A percentile compares a stretch with the other conserved stretches of the same genome.
Conservation (phyloP, 2,888 invertebrate species). For the Ormia ochracea region DNA sequence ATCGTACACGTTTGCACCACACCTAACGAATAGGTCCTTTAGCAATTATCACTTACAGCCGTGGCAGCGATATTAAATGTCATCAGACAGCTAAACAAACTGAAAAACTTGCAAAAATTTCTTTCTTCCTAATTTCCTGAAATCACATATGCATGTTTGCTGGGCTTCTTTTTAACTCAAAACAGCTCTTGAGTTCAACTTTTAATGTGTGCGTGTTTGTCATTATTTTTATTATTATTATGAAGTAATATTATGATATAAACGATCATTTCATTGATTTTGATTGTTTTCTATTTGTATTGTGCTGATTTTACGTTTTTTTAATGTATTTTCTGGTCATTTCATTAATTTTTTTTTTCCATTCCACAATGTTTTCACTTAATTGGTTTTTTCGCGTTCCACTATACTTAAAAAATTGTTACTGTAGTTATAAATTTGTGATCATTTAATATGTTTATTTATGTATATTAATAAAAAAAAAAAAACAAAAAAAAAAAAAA, state of each 20-base stretch:
- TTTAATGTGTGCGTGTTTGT: conserved; percentile 16
- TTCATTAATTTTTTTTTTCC: conserved; percentile 23
- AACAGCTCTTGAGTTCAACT: not conserved
- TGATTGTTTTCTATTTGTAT: conserved; percentile 59
- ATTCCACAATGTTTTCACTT: conserved; percentile 34
- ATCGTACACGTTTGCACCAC: too few relatives aligned
- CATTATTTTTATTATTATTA: conserved; percentile 41
- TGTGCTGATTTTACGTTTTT: conserved; percentile 49
- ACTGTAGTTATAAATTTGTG: conserved; percentile 42
- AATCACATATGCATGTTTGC: too few relatives aligned
- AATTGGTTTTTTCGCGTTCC: conserved; percentile 30
- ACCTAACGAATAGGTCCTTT: too few relatives aligned
- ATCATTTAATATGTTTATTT: conserved; percentile 61
- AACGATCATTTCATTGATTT: conserved; percentile 60
- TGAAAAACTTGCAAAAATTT: too few relatives aligned
- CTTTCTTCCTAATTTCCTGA: too few relatives aligned
- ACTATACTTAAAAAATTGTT: conserved; percentile 17
- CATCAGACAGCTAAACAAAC: too few relatives aligned
- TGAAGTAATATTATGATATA: conserved; percentile 43
- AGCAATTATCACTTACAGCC: too few relatives aligned
- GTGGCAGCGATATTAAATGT: too few relatives aligned
- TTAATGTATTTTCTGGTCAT: conserved; percentile 17
- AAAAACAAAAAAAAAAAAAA: conserved; percentile 26
- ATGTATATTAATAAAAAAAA: conserved; percentile 58
- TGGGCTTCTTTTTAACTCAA: not conserved